Percentiles rank a stretch among this genome's conserved stretches.
Evolutionary conservation across 92 coral and sea anemone species (phyloP).

Genomic region (Palythoa caribaeorum): DNA sequence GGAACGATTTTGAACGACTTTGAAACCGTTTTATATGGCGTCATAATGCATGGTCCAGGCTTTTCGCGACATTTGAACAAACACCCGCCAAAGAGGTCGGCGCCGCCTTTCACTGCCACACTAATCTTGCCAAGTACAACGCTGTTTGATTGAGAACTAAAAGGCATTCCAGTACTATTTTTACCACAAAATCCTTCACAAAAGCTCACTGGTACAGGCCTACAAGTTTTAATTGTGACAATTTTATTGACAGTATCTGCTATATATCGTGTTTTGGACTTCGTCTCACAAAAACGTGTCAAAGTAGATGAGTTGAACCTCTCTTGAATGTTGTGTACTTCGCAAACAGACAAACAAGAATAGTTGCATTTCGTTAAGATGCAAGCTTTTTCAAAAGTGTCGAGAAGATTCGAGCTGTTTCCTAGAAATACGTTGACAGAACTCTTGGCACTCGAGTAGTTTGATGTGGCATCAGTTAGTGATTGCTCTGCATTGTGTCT

Average conservation of each 20-base stretch:
- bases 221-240: not conserved
- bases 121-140: constrained; percentile 21
- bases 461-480: not conserved
- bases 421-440: not conserved
- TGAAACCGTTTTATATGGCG: not conserved
- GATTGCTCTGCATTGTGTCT: constrained; percentile 6
- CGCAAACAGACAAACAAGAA: constrained; percentile 30
- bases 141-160: not conserved
- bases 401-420: constrained; percentile 19
- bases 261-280: not conserved
- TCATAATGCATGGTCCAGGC: constrained; percentile 35
- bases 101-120: not conserved
- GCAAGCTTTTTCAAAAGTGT: constrained; percentile 20
- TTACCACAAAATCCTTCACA: constrained; percentile 28
- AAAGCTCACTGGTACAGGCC: not conserved
- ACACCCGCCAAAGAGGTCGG: constrained; percentile 29
- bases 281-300: constrained; percentile 36
- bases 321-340: constrained; percentile 10
- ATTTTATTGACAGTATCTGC: not conserved
- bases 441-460: not conserved
- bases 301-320: constrained; percentile 8
- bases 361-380: constrained; percentile 10
- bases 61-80: constrained; percentile 18
- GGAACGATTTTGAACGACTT: not conserved
- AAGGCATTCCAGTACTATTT: not conserved